Evolutionary conservation across 2,888 invertebrate genomes (phyloP).

Genomic region (Therioaphis trifolii): DNA sequence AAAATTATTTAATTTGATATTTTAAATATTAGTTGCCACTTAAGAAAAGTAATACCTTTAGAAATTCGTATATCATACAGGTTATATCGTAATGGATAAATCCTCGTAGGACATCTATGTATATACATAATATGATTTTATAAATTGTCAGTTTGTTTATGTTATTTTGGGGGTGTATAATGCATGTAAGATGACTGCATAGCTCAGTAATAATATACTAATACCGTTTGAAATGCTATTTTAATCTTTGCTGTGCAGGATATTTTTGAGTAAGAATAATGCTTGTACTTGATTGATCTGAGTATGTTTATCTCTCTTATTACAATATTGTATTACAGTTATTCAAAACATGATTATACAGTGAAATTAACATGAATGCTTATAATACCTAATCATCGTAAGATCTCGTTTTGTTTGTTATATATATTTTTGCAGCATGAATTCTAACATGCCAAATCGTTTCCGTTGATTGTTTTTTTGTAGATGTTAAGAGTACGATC

Average conservation of each 20-base stretch:
- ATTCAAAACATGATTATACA: neutral
- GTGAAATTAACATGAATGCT: conserved; percentile 8
- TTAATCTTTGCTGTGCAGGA: neutral
- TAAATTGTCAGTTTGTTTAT: no score
- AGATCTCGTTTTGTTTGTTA: conserved; percentile 22
- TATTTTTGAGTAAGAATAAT: neutral
- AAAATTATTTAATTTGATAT: no score
- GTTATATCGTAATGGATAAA: no score
- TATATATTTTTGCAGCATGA: conserved; percentile 40
- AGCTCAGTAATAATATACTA: no score
- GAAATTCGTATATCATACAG: no score
- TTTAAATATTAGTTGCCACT: no score
- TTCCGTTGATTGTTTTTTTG: conserved; percentile 59
- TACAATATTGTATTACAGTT: neutral
- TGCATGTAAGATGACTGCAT: neutral
- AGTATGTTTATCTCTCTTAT: neutral
- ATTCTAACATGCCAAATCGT: conserved; percentile 47
- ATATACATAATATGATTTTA: neutral
- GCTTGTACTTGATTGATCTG: neutral
- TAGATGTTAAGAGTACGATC: conserved; percentile 54
- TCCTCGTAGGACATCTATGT: no score
- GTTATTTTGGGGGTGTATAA: neutral
- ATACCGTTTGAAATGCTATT: neutral
- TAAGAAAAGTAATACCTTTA: no score
- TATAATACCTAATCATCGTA: conserved; percentile 10